These are phyloP conservation scores for Cladorhizidae sp. DNA, from an alignment of 37 sponge, comb jelly and placozoan species.

Conservation along the genomic window DNA sequence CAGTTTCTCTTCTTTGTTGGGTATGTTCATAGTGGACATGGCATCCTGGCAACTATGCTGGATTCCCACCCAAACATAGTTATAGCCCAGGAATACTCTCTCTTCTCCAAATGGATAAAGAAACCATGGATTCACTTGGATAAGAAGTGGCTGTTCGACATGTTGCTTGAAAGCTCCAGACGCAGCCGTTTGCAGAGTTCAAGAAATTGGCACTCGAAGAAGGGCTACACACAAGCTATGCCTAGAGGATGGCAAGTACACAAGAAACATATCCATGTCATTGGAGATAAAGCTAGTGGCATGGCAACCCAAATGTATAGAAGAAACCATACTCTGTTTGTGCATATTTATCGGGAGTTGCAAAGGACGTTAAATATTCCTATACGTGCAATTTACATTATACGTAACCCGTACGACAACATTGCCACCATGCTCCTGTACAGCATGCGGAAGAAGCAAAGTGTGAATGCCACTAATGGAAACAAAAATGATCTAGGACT, in stretches of 20 bases:
- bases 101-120: slow-evolving; percentile 22
- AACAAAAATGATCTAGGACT: slow-evolving; percentile 8
- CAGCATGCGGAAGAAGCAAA: slow-evolving; percentile 19
- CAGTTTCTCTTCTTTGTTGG: slow-evolving; percentile 68
- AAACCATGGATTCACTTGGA: slow-evolving; percentile 5
- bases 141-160: slow-evolving; percentile 35
- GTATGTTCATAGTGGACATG: slow-evolving; percentile 61
- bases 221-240: slow-evolving; percentile 37
- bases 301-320: slow-evolving; percentile 36
- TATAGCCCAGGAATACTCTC: slow-evolving; percentile 63
- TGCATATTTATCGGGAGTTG: slow-evolving; percentile 10
- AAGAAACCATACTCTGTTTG: slow-evolving; percentile 8
- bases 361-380: slow-evolving; percentile 23
- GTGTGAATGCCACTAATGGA: slow-evolving; percentile 4
- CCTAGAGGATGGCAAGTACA: slow-evolving; percentile 49
- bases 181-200: neutral
- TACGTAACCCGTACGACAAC: slow-evolving; percentile 72
- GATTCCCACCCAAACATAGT: slow-evolving; percentile 74
- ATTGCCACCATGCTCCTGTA: slow-evolving; percentile 71
- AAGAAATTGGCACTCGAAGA: slow-evolving; percentile 11
- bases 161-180: slow-evolving; percentile 31
- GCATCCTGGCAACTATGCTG: slow-evolving; percentile 57
- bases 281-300: slow-evolving; percentile 54
- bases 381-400: slow-evolving; percentile 40
- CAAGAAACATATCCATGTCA: slow-evolving; percentile 14